Conservation (phyloP, 2,113 vertebrate genomes). For the Ailurus styani region DNA sequence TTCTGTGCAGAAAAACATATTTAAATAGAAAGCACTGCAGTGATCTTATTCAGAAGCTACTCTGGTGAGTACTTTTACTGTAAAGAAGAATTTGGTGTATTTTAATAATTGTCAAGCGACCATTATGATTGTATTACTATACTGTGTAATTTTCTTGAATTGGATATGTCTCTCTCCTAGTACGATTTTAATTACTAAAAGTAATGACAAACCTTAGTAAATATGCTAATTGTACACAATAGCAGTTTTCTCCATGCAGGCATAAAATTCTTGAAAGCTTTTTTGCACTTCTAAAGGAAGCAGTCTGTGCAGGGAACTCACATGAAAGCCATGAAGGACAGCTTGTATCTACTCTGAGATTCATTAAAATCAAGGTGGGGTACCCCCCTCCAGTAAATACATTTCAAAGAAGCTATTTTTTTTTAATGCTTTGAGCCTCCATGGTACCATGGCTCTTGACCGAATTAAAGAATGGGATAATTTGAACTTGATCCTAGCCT, state of each 20-base stretch:
- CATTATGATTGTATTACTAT: slow-evolving; percentile 80
- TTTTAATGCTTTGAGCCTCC: background rate
- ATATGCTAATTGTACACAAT: slow-evolving; percentile 79
- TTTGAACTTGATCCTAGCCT: background rate
- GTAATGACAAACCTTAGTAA: slow-evolving; percentile 78
- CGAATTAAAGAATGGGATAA: background rate
- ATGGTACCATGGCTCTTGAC: background rate
- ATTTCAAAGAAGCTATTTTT: slow-evolving; percentile 26
- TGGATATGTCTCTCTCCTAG: slow-evolving; percentile 70
- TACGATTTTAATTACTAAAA: slow-evolving; percentile 82
- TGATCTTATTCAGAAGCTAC: slow-evolving; percentile 75
- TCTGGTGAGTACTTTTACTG: slow-evolving; percentile 71
- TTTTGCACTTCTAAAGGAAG: slow-evolving; percentile 67
- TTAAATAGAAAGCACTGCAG: slow-evolving; percentile 68
- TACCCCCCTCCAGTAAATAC: background rate
- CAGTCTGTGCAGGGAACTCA: background rate
- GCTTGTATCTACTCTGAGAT: background rate
- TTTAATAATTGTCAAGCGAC: slow-evolving; percentile 79
- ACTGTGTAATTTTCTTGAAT: slow-evolving; percentile 79
- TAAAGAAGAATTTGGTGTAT: slow-evolving; percentile 72
- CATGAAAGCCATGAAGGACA: background rate
- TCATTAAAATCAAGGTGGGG: slow-evolving; percentile 27
- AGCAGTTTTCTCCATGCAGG: slow-evolving; percentile 75
- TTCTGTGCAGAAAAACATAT: slow-evolving; percentile 73
- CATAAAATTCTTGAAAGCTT: slow-evolving; percentile 70